phyloP scores from a whole-genome alignment of 2,797 vertebrate genomes.

The Microcaecilia unicolor region DNA sequence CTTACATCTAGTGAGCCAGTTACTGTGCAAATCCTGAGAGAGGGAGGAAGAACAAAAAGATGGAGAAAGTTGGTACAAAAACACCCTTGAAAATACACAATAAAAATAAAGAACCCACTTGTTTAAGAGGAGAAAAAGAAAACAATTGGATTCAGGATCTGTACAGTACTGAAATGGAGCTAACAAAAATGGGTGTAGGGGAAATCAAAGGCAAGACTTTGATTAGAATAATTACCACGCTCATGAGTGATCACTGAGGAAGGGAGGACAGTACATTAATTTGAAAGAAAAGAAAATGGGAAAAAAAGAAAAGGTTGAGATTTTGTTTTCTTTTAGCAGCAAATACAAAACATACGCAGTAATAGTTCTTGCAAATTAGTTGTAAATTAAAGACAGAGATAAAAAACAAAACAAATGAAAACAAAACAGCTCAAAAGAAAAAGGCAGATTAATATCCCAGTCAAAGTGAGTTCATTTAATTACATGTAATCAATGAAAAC shows the following conservation, averaged over 20 bases:
- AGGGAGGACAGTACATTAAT: constrained; percentile 71
- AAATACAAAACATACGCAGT: constrained; percentile 51
- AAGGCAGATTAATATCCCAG: constrained; percentile 14
- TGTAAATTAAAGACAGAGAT: constrained; percentile 22
- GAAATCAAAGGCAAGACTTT: constrained; percentile 38
- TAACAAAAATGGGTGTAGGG: constrained; percentile 66
- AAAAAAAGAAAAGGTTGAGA: constrained; percentile 40
- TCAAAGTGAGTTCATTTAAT: not conserved
- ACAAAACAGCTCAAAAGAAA: constrained; percentile 3
- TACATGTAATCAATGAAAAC: not conserved
- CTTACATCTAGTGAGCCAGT: constrained; percentile 60
- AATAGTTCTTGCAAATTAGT: constrained; percentile 18
- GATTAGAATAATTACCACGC: constrained; percentile 85
- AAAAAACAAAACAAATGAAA: not conserved
- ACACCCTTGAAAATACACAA: constrained; percentile 15
- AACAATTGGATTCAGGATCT: constrained; percentile 51
- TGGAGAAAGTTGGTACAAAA: constrained; percentile 27
- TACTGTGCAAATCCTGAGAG: constrained; percentile 68
- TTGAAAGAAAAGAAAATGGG: constrained; percentile 53
- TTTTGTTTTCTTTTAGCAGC: constrained; percentile 37
- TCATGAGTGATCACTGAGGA: constrained; percentile 92
- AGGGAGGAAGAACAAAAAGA: constrained; percentile 33
- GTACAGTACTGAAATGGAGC: constrained; percentile 71
- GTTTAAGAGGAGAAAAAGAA: constrained; percentile 23
- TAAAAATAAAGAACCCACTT: constrained; percentile 6